Percentiles rank a stretch among this genome's conserved stretches.
phyloP scores from a whole-genome alignment of 2,888 invertebrate species.

The Lasioglossum vierecki region DNA sequence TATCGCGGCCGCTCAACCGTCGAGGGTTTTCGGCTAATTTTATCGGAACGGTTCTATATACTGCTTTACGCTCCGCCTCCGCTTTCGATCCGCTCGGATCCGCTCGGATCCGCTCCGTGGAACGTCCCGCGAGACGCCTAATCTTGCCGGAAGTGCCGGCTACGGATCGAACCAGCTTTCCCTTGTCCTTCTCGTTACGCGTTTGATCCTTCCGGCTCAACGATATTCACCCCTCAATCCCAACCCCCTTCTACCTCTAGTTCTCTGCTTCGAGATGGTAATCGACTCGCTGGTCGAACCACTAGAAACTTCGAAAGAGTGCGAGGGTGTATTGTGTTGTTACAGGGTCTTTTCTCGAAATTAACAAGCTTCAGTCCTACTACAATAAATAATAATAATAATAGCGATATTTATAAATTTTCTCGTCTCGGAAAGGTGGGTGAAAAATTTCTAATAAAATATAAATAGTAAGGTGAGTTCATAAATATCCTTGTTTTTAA shows the following conservation, averaged over 20 bases:
- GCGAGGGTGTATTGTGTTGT: background rate
- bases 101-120: background rate
- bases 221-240: background rate
- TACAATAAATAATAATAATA: no score
- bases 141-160: constrained; percentile 45
- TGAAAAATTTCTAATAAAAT: no score
- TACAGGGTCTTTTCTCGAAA: background rate
- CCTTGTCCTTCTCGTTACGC: constrained; percentile 47
- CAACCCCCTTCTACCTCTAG: background rate
- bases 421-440: no score
- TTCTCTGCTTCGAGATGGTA: background rate
- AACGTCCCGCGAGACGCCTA: constrained; percentile 5
- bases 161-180: constrained; percentile 61
- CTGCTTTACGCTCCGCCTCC: background rate
- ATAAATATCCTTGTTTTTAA: no score
- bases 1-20: constrained; percentile 1
- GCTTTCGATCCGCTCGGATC: background rate
- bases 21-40: constrained; percentile 25
- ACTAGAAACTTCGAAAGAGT: background rate
- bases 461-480: no score
- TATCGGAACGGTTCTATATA: constrained; percentile 28
- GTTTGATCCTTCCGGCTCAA: constrained; percentile 37
- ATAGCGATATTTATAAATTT: no score
- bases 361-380: no score
- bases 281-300: background rate